Base-by-base conservation (phyloP, 2,888 invertebrate species). In the Melipona beecheii region DNA sequence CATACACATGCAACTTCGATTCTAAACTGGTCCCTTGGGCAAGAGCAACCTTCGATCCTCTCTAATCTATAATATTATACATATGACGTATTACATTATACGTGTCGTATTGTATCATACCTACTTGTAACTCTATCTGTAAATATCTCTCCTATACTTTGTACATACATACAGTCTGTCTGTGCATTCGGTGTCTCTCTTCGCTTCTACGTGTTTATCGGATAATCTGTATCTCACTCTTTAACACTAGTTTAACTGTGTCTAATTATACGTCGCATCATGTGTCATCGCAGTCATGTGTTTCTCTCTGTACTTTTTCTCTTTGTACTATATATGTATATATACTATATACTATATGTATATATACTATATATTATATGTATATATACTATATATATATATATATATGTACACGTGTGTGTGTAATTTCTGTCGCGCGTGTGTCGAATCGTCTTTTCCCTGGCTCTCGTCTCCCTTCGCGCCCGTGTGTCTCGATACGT, bases 141-240 rank as follows among this genome's bases (percentile, higher is more conserved):
- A 80, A 52, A 81, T 81, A 81, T 27, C 24, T 54, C 54, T 74
- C 65, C 21, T n/a, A 43, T 43, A 56, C 24, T 52, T 52, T 70
- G 70, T 75, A 75, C 75, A 64, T 58, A 68, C 31, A 43, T 43
- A 43, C 9, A 43, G 9, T 36, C 36, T 81, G 52, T 58, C 52
- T 60, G 19, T 81, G 81, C 69, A 70, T 54, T 81, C 52, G 70
- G 49, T 82, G 82, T 82, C 21, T 64, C 56, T 75, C 19, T 43
- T 43, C 69, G 82, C 82, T 81, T 81, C 70, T 82, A 54, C 69
- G 69, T 81, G 81, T 75, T 24, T 69, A 24, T 58, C 60, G 21
- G 60, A 58, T 68, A 69, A 75, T 75, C 62, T 68, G 21, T 72
- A 68, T 65, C 31, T 65, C 82, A 81, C 56, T 56, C 4, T 36